Evolutionary conservation across 2,797 vertebrate species (phyloP).

Genomic region (Brachymystax lenok): DNA sequence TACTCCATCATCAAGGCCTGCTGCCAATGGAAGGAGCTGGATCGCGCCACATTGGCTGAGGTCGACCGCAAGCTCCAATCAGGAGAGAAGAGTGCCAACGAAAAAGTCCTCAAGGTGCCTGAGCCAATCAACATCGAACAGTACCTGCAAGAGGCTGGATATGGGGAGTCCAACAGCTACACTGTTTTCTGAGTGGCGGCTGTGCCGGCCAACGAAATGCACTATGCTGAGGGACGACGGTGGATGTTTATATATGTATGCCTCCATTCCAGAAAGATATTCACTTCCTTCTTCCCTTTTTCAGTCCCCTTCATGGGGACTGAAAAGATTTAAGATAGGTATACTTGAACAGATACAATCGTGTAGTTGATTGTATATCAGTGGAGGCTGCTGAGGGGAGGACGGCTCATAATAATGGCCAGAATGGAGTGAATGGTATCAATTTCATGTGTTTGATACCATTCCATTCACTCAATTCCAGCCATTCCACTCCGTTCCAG

Average conservation of each 20-base stretch:
- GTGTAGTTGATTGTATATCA: conserved; percentile 17
- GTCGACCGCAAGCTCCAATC: conserved; percentile 73
- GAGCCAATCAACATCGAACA: conserved; percentile 80
- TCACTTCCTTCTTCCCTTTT: not conserved
- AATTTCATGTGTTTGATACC: too few species aligned
- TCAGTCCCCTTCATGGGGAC: not conserved
- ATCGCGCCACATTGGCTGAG: conserved; percentile 76
- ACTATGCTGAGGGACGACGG: conserved; percentile 12
- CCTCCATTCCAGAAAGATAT: not conserved
- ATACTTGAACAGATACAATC: conserved; percentile 38
- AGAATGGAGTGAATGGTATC: too few species aligned
- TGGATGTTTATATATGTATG: not conserved
- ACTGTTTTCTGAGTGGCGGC: conserved; percentile 80
- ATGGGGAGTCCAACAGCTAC: conserved; percentile 77
- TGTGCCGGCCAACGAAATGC: conserved; percentile 23
- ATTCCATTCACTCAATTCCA: too few species aligned
- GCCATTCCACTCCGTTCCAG: too few species aligned
- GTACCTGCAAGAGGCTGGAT: conserved; percentile 85
- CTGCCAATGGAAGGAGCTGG: conserved; percentile 84
- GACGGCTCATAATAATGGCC: too few species aligned
- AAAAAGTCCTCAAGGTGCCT: conserved; percentile 80
- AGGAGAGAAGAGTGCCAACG: conserved; percentile 79
- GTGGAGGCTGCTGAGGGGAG: too few species aligned
- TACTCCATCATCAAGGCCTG: conserved; percentile 86
- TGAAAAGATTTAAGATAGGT: conserved; percentile 11